Evolutionary conservation across 2,888 invertebrate genomes (phyloP).

Genomic region (Cryptosula pallasiana): DNA sequence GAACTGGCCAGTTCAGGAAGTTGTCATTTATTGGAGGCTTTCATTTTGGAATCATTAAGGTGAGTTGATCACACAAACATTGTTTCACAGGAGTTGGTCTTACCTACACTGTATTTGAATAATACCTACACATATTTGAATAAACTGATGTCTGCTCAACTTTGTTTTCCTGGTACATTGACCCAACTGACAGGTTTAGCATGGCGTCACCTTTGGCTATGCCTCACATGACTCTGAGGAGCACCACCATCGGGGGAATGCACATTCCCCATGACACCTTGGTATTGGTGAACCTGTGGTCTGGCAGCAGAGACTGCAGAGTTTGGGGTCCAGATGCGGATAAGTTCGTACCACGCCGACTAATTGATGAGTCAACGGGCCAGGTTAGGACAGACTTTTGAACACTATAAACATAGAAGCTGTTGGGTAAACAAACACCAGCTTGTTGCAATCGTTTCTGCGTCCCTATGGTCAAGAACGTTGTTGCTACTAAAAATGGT

Average conservation of each 20-base stretch:
- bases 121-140: too few species aligned
- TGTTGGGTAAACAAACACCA: too few species aligned
- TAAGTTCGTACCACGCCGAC: background rate
- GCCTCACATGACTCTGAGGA: constrained; percentile 4
- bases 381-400: background rate
- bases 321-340: constrained; percentile 15
- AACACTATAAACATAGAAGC: background rate
- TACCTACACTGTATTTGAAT: too few species aligned
- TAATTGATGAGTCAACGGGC: background rate
- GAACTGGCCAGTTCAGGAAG: background rate
- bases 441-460: too few species aligned
- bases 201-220: constrained; percentile 8
- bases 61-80: background rate
- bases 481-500: too few species aligned
- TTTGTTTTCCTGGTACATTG: too few species aligned
- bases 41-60: constrained; percentile 15
- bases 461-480: too few species aligned
- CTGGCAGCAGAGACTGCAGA: constrained; percentile 20
- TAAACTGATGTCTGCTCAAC: too few species aligned
- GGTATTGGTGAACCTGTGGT: constrained; percentile 20
- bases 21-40: background rate
- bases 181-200: too few species aligned
- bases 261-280: background rate
- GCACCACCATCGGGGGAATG: background rate
- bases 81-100: background rate